Evolutionary conservation across 2,113 vertebrate species (phyloP).

Genomic region (Hucho hucho): DNA sequence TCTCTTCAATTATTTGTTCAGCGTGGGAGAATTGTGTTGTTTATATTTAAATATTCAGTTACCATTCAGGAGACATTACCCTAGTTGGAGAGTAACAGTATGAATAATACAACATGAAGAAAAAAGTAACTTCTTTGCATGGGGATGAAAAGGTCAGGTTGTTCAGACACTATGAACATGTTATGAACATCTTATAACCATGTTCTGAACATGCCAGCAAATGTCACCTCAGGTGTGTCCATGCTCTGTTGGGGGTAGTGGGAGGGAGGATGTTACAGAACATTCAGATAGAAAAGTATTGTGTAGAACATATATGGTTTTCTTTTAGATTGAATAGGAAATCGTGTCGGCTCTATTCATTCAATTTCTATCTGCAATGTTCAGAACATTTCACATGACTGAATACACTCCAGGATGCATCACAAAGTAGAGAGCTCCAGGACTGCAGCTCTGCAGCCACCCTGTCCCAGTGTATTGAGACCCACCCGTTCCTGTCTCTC

Average conservation of each 20-base stretch:
- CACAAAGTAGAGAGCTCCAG: background rate
- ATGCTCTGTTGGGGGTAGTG: constrained; percentile 30
- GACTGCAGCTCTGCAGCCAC: constrained; percentile 35
- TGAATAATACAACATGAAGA: constrained; percentile 7
- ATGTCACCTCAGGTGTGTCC: constrained; percentile 17
- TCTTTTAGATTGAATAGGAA: background rate
- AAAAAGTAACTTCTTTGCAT: too few relatives aligned
- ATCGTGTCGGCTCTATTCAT: too few relatives aligned
- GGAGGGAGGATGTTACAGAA: too few relatives aligned
- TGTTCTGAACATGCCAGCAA: background rate
- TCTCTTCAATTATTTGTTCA: constrained; percentile 43
- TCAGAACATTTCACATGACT: constrained; percentile 5
- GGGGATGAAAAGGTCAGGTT: background rate
- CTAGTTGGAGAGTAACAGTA: constrained; percentile 9
- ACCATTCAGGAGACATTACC: constrained; percentile 5
- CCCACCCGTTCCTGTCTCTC: background rate
- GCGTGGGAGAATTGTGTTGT: constrained; percentile 30
- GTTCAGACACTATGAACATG: background rate
- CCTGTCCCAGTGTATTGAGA: constrained; percentile 31
- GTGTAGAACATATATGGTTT: background rate
- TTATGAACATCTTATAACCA: background rate
- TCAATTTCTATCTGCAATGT: too few relatives aligned
- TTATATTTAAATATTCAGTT: constrained; percentile 54
- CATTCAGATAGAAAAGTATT: too few relatives aligned
- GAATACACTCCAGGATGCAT: too few relatives aligned